Evolutionary conservation across 2,888 invertebrate species (phyloP), one percentile per base, ranked within the genome.

Genomic region (Phyllotreta cruciferae): DNA sequence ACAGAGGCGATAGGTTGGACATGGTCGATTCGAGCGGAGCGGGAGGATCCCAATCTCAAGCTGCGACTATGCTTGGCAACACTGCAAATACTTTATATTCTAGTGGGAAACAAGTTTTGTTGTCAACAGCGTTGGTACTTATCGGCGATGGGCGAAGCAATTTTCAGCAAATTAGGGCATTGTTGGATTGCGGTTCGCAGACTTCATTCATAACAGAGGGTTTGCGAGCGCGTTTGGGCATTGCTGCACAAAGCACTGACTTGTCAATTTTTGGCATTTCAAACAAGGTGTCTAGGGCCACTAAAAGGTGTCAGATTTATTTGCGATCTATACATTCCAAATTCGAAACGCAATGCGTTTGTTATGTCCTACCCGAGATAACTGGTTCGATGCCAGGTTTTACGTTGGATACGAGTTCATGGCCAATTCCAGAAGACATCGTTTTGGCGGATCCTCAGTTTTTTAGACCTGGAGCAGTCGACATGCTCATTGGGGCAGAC

Each of bases 171-270:
- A 5, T 49, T 13, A 24, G 35, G 6, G 49, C 39, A 37, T 9
- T 58, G 10, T 13, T 50, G 34, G 50, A 58, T 52, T 58, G 39
- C 34, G 58, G 50, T 11, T 49, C 50, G 9, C 49, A 58, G 50
- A 45, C 34, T 34, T 56, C 24, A 42, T 45, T 45, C 10, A 56
- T 49, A 8, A 14, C 49, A 8, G 6, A 49, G 5, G n/a, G 24
- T 6, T 14, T 49, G n/a, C 24, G 9, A 8, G 8, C 6, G 1
- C n/a, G 3, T 14, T 49, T n/a, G 24, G 24, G 2, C 9, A 24
- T 6, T n/a, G 24, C 13, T 14, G 8, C n/a, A 11, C 11, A 14
- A 24, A 11, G 7, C n/a, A 11, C 13, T 49, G 24, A 49, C 24
- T 9, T 34, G 13, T 14, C 49, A 14, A n/a, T 49, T 3, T n/a